A percentile compares a stretch with the other conserved stretches of the same genome.
Evolutionary conservation across 1,140 invertebrate genomes (phyloP).

Genomic region (Leptopilina clavipes): DNA sequence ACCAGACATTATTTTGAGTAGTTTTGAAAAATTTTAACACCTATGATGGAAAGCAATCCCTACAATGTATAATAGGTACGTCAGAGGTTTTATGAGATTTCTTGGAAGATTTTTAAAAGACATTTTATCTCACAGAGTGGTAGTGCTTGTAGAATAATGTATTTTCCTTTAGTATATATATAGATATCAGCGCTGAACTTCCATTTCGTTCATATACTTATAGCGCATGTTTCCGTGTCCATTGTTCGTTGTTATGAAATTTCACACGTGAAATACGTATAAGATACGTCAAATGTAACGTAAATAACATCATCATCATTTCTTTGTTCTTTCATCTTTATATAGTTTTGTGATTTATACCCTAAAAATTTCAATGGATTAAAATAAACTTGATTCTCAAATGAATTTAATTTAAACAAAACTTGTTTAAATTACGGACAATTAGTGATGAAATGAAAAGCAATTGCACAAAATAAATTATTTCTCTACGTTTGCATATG

Average conservation of each 20-base stretch:
- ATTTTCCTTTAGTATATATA: background rate
- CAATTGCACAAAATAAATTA: no score
- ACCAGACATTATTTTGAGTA: no score
- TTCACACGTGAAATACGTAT: conserved; percentile 12
- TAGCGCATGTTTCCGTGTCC: background rate
- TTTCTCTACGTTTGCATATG: no score
- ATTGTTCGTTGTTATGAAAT: conserved; percentile 17
- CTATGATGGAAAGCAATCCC: no score
- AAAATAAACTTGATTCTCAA: no score
- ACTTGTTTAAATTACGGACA: no score
- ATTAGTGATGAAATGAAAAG: no score
- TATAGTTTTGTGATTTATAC: no score
- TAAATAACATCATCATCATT: background rate
- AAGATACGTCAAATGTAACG: background rate
- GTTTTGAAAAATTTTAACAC: no score
- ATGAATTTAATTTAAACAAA: no score
- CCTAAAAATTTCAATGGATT: no score
- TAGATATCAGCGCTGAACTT: background rate
- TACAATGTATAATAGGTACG: background rate
- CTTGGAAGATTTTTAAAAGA: background rate
- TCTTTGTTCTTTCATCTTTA: no score
- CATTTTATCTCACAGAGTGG: background rate
- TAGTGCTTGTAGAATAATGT: conserved; percentile 12
- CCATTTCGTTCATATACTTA: background rate
- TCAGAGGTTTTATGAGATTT: conserved; percentile 15